Percentiles rank a stretch among this genome's conserved stretches.
phyloP scores from a whole-genome alignment of 2,113 vertebrate genomes.

The Steatornis caripensis region DNA sequence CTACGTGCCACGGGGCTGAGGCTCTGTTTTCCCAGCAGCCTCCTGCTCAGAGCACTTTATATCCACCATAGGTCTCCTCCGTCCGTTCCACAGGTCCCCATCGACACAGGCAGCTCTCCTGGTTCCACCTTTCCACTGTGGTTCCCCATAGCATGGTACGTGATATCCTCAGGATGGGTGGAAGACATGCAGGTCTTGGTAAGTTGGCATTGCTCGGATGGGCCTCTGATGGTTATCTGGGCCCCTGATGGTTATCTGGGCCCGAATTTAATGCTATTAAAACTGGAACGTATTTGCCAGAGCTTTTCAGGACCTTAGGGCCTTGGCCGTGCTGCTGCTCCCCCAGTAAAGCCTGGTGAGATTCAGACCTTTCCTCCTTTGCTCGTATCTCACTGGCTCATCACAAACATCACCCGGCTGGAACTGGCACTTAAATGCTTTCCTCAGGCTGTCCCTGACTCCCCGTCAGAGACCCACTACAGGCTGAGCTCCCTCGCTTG shows the following conservation, averaged over 20 bases:
- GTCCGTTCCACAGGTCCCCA: not conserved
- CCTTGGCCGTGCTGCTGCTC: not conserved
- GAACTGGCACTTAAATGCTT: not conserved
- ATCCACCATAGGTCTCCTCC: not conserved
- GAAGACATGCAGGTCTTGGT: not conserved
- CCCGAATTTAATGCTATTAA: not conserved
- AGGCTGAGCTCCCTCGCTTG: not conserved
- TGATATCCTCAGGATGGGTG: not conserved
- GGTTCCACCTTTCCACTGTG: not conserved
- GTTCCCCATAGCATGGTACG: not conserved
- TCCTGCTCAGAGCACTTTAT: not conserved
- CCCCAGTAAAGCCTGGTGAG: not conserved
- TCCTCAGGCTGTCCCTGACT: not conserved
- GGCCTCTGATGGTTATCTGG: not conserved
- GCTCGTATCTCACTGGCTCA: rapidly evolving
- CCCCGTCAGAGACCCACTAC: rapidly evolving
- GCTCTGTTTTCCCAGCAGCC: not conserved
- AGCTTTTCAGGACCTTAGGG: not conserved
- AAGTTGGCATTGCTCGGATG: not conserved
- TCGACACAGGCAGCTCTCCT: not conserved
- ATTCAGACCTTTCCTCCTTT: not conserved
- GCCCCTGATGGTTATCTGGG: not conserved
- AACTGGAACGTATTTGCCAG: not conserved
- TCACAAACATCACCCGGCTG: not conserved
- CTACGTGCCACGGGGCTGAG: not conserved